Conservation (phyloP, 2,888 invertebrate species). For the Mesorhabditis spiculigera region DNA sequence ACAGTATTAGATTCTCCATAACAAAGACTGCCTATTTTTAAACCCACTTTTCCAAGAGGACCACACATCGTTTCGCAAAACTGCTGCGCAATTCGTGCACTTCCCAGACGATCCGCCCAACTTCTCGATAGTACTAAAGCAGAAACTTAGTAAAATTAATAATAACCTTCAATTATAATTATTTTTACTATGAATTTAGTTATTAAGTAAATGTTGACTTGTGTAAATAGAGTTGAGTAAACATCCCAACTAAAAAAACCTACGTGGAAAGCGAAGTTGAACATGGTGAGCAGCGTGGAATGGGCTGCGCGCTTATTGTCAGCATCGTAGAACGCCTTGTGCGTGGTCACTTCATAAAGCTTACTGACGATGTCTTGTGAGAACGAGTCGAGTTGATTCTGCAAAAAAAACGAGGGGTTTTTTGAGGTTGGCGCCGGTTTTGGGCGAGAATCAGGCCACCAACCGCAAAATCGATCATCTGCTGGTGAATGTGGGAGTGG, state of each 20-base stretch:
- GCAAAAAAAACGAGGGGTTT: neutral
- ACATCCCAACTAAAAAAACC: neutral
- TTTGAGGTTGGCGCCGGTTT: too few relatives aligned
- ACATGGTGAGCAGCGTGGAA: neutral
- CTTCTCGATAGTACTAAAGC: neutral
- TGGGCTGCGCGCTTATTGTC: neutral
- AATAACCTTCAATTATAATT: neutral
- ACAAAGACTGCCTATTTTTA: too few relatives aligned
- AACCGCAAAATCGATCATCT: neutral
- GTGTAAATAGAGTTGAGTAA: too few relatives aligned
- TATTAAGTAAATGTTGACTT: too few relatives aligned
- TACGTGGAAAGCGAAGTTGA: slow-evolving; percentile 3
- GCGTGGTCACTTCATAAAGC: slow-evolving; percentile 1
- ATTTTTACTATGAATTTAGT: neutral
- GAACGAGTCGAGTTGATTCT: neutral
- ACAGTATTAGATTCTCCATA: too few relatives aligned
- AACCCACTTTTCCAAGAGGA: neutral
- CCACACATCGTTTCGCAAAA: neutral
- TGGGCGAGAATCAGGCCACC: neutral
- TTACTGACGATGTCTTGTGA: neutral
- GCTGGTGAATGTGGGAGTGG: slow-evolving; percentile 4
- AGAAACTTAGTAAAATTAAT: neutral
- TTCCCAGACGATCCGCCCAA: neutral
- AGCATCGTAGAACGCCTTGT: neutral
- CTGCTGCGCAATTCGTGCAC: neutral